phyloP scores from a whole-genome alignment of 2,888 invertebrate genomes.

The Heliconius sara region DNA sequence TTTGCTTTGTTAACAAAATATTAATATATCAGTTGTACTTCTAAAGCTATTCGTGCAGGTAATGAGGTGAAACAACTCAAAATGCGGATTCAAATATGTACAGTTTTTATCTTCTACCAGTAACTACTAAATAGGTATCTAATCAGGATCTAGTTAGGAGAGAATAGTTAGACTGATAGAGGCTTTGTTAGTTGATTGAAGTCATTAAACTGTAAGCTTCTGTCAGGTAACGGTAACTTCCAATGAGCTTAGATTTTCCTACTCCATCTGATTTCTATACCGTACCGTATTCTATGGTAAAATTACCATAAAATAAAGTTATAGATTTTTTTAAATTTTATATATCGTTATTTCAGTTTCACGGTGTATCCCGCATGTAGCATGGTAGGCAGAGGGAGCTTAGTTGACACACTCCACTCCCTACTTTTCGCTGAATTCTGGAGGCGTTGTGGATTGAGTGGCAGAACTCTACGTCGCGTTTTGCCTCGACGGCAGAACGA shows the following conservation, averaged over 20 bases:
- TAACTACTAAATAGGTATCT: constrained; percentile 50
- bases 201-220: constrained; percentile 18
- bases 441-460: too few relatives aligned
- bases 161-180: constrained; percentile 30
- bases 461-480: too few relatives aligned
- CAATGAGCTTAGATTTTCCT: neutral
- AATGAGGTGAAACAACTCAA: constrained; percentile 79
- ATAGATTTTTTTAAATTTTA: too few relatives aligned
- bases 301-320: too few relatives aligned
- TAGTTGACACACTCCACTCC: too few relatives aligned
- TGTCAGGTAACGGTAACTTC: constrained; percentile 10
- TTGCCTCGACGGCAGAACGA: too few relatives aligned
- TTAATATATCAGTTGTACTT: constrained; percentile 48
- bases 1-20: constrained; percentile 46
- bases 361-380: too few relatives aligned
- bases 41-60: constrained; percentile 71
- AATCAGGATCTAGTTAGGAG: constrained; percentile 51
- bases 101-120: constrained; percentile 57
- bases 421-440: too few relatives aligned
- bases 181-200: constrained; percentile 13
- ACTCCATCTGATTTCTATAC: neutral
- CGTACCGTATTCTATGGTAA: too few relatives aligned
- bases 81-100: constrained; percentile 63
- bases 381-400: too few relatives aligned
- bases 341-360: too few relatives aligned